Conservation (phyloP, 2,113 vertebrate species). For the Glaucidium brasilianum region DNA sequence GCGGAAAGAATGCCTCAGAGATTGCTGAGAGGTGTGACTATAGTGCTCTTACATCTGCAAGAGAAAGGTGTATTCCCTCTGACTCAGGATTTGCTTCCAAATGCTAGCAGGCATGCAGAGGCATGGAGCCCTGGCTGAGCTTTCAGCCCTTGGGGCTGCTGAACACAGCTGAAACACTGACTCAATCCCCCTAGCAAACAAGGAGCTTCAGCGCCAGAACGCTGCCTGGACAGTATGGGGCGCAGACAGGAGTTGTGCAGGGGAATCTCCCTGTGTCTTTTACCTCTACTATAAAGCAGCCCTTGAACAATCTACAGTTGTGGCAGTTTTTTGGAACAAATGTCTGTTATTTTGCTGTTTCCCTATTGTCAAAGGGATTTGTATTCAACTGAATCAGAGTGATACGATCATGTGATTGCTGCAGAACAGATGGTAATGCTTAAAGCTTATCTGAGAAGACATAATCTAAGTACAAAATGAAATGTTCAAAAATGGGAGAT, state of each 20-base stretch:
- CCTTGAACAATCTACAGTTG: background rate
- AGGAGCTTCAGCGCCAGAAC: background rate
- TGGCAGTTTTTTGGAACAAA: background rate
- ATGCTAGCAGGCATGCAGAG: constrained; percentile 54
- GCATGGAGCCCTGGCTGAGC: constrained; percentile 14
- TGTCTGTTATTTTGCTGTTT: background rate
- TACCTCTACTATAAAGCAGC: background rate
- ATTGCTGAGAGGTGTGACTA: background rate
- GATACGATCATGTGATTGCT: constrained; percentile 48
- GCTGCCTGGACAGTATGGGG: background rate
- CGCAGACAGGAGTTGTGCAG: background rate
- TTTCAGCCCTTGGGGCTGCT: constrained; percentile 36
- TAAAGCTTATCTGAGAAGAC: constrained; percentile 57
- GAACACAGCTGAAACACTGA: constrained; percentile 35
- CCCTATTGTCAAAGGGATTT: constrained; percentile 23
- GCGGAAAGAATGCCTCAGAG: background rate
- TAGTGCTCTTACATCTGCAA: background rate
- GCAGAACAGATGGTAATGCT: constrained; percentile 58
- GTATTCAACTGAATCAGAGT: background rate
- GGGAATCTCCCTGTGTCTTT: background rate
- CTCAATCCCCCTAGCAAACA: background rate
- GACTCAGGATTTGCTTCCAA: constrained; percentile 37
- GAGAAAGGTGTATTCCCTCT: constrained; percentile 37
- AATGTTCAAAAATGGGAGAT: constrained; percentile 48
- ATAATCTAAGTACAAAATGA: constrained; percentile 58